Evolutionary conservation across 1,140 invertebrate genomes (phyloP), one percentile per base, ranked within the genome.

Genomic region (Bombus confusus): DNA sequence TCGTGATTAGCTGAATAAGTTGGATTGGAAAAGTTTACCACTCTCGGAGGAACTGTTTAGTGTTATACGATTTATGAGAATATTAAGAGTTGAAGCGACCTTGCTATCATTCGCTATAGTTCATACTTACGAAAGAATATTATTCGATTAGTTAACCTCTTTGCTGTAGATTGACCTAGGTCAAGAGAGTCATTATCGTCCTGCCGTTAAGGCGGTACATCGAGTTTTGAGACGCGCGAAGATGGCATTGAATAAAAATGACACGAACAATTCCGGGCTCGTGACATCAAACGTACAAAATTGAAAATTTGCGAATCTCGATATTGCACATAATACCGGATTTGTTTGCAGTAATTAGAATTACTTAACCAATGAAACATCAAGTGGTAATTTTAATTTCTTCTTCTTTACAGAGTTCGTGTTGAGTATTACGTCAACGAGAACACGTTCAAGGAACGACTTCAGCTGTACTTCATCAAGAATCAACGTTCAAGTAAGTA

Each of bases 401-500:
- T 79, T 86, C 89, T 95, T 95, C 95, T 94, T 97, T 97, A 62
- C 97, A 99, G 99, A 97, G 99, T 99, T 92, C 98, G 98, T 84
- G 99, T 99, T 91, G 99, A 99, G 95, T 99, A 99, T 95, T 99
- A 99, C 95, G 99, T 99, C 90, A 99, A 99, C 96, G 99, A 99
- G 96, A 99, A 99, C 94, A 99, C 98, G 94, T 98, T 99, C 95
- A 99, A 99, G 96, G 98, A 99, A 96, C 96, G 98, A 95, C 97
- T 99, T 92, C 99, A 99, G 96, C 96, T 99, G 86, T 99, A 99
- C 96, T 99, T 99, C 96, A 98, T 99, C 95, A 99, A 99, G 96
- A 99, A 99, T 96, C 98, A 99, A 96, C 97, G 98, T 96, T 99
- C 99, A 95, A 99, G 99, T 99, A 96, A 98, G 98, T 98, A 75